Evolutionary conservation across 23 tunicate species (phyloP), one percentile per base, ranked within the genome.

Genomic region (Clavelina lepadiformis): DNA sequence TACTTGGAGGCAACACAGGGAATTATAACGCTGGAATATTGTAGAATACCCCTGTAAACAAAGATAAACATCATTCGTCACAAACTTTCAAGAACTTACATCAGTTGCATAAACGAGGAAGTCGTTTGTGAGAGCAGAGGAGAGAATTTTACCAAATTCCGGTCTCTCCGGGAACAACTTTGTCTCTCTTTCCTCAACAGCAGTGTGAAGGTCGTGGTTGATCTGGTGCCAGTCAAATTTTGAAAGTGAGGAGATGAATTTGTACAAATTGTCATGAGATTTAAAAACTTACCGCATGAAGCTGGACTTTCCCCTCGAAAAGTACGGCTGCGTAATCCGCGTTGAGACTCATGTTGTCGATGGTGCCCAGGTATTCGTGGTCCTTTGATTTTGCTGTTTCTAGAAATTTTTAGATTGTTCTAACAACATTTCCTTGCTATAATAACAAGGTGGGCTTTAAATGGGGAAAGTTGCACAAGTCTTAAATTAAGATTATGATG

Each of bases 231-330:
- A n/a, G n/a, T n/a, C n/a, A 13, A 13, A 44, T 44, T 44, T 13
- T 44, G 50, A 18, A 13, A 44, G 13, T 44, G 13, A 44, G 18
- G 13, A 44, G 15, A 44, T 18, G 18, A 18, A 13, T 44, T 18
- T 13, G 50, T 44, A 44, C 13, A 13, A 44, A 56, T 55, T 11
- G 11, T n/a, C n/a, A n/a, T n/a, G n/a, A n/a, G n/a, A n/a, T n/a
- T n/a, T n/a, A n/a, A n/a, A 5, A 51, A 58, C 83, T 56, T 66
- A 86, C 88, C 51, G 64, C 28, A 46, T 89, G 97, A 21, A 89
- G 74, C 54, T 89, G 97, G 1, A 89, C 79, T 64, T 89, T 89
- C 29, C 97, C 97, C 44, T 81, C 86, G 46, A 89, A 73, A 70
- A 89, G 3, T 28, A 89, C 97, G 1, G 97, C 97, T 33, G 97